Percentiles rank a stretch among this genome's conserved stretches.
phyloP scores from a whole-genome alignment of 2,113 vertebrate species.

The Calypte anna region DNA sequence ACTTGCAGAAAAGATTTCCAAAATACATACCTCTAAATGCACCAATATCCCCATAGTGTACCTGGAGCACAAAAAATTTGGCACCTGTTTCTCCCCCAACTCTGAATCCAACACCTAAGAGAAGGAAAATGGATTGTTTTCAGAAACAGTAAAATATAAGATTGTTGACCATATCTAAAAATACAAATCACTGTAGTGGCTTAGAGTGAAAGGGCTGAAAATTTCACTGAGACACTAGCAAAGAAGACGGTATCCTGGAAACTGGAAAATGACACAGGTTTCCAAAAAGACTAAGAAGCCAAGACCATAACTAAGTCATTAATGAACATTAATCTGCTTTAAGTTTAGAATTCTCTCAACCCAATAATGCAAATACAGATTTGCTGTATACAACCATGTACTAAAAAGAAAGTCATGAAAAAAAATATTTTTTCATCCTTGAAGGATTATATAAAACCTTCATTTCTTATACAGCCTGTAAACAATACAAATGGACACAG shows the following conservation, averaged over 20 bases:
- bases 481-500: not conserved
- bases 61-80: slow-evolving; percentile 93
- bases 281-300: not conserved
- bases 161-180: not conserved
- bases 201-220: not conserved
- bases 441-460: not conserved
- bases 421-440: not conserved
- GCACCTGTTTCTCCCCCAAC: slow-evolving; percentile 87
- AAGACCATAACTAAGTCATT: not conserved
- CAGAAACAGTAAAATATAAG: not conserved
- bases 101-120: slow-evolving; percentile 91
- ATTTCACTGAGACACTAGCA: not conserved
- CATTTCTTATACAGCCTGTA: not conserved
- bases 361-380: not conserved
- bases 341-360: not conserved
- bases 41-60: slow-evolving; percentile 91
- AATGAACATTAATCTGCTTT: not conserved
- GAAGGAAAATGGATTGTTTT: not conserved
- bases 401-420: not conserved
- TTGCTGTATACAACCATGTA: not conserved
- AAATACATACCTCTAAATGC: slow-evolving; percentile 87
- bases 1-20: not conserved
- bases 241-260: not conserved
- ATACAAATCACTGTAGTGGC: not conserved
- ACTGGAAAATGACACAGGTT: not conserved